Base-by-base conservation (phyloP, 2,888 invertebrate species). In the Polietes domitor region DNA sequence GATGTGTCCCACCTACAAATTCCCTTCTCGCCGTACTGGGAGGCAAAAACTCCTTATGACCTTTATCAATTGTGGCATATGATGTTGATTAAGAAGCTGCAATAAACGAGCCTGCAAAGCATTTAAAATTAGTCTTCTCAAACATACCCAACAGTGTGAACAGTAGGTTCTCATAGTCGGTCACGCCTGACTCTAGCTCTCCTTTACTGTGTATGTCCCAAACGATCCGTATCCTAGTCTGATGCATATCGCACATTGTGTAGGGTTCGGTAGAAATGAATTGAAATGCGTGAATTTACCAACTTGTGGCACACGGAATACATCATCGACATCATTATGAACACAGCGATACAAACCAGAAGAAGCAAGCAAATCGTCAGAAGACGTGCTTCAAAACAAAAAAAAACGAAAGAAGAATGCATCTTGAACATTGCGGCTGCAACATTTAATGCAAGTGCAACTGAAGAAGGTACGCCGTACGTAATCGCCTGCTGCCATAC, bases 201-300 rank as follows among this genome's bases (percentile, higher is more conserved):
- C 32, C 32, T 9, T 37, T 37, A 9, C n/a, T n/a, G 37, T 7
- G 1, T 37, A 7, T 3, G 37, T 37, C 4, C 1, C 37, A 37
- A 37, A 9, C 37, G 10, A 7, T 3, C 4, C 6, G 10, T 10
- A 37, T 10, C 7, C 37, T 7, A 7, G 1, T 12, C 7, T 10
- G 10, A 37, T 9, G 12, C 37, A 37, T 9, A 7, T 3, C 4
- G 6, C 37, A 37, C 19, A 4, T 15, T 61, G 19, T 70, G 73
- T 83, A 80, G 80, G 74, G 70, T 24, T 53, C 53, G 74, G 55
- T 76, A 63, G 70, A 81, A 79, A 82, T 82, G 71, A 84, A 86
- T 78, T 85, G 77, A 72, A 83, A 86, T 86, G 85, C 85, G 85
- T 83, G 83, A 85, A 86, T 85, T 86, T 85, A 85, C 83, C 74